Evolutionary conservation across 1,140 invertebrate genomes (phyloP).

Genomic region (Centruroides vittatus): DNA sequence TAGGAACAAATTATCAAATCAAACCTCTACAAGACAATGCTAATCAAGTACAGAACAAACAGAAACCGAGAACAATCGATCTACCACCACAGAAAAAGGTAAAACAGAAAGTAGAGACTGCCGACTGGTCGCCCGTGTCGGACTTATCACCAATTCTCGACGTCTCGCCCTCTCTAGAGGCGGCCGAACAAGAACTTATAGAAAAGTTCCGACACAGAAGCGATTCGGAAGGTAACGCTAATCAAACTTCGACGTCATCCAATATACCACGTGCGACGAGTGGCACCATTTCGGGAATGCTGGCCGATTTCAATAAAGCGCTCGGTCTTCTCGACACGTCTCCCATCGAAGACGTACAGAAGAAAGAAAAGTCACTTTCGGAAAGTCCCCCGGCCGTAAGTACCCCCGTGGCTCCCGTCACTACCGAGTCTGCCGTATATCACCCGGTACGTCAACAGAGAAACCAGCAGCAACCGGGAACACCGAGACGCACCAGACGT

Average conservation of each 20-base stretch:
- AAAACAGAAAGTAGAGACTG: too few relatives aligned
- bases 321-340: constrained; percentile 13
- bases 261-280: constrained; percentile 19
- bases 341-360: constrained; percentile 11
- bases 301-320: constrained; percentile 36
- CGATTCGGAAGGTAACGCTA: background rate
- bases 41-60: too few relatives aligned
- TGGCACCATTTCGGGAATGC: constrained; percentile 35
- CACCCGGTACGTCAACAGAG: background rate
- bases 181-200: constrained; percentile 35
- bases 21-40: too few relatives aligned
- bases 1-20: too few relatives aligned
- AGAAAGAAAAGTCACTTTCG: background rate
- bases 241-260: background rate
- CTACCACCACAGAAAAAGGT: too few relatives aligned
- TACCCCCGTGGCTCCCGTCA: too few relatives aligned
- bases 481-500: constrained; percentile 12
- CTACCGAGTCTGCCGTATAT: background rate
- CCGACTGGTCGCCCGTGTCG: constrained; percentile 34
- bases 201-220: constrained; percentile 14
- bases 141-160: constrained; percentile 37
- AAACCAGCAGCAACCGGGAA: constrained; percentile 6
- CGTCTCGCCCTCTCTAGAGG: constrained; percentile 36
- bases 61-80: too few relatives aligned
- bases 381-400: constrained; percentile 1